These are phyloP conservation scores for Cydia amplana DNA, from an alignment of 1,140 invertebrate species.

Conservation along the genomic window DNA sequence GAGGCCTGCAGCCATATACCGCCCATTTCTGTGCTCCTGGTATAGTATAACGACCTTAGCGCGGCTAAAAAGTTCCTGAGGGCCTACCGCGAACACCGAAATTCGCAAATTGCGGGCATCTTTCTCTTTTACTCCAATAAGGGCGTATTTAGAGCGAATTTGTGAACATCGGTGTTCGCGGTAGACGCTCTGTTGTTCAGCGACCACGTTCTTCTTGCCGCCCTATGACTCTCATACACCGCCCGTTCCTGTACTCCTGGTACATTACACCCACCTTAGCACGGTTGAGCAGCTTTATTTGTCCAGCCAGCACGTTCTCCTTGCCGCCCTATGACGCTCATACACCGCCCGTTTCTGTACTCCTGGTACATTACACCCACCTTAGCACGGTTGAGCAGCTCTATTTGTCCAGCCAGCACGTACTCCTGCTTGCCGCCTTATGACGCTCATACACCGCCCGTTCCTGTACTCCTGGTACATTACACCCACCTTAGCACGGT, in stretches of 20 bases:
- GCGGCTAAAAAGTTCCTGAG: background rate
- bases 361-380: background rate
- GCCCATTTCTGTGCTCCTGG: background rate
- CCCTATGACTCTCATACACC: too few relatives aligned
- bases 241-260: background rate
- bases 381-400: too few relatives aligned
- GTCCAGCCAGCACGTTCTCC: conserved; percentile 85
- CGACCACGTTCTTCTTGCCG: conserved; percentile 73
- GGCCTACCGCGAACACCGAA: too few relatives aligned
- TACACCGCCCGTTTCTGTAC: too few relatives aligned
- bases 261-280: background rate
- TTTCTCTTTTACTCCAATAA: too few relatives aligned
- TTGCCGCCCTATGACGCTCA: conserved; percentile 83
- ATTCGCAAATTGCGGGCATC: too few relatives aligned
- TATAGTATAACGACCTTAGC: background rate
- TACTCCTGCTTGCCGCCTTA: conserved; percentile 95
- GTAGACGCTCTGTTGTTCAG: too few relatives aligned
- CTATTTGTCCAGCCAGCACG: conserved; percentile 86
- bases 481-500: too few relatives aligned
- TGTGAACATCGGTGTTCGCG: too few relatives aligned
- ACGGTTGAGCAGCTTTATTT: conserved; percentile 70
- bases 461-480: background rate
- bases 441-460: conserved; percentile 73
- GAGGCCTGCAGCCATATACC: conserved; percentile 87
- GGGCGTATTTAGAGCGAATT: too few relatives aligned